phyloP scores from a whole-genome alignment of 1,140 invertebrate genomes.

The Drosophila orosa region DNA sequence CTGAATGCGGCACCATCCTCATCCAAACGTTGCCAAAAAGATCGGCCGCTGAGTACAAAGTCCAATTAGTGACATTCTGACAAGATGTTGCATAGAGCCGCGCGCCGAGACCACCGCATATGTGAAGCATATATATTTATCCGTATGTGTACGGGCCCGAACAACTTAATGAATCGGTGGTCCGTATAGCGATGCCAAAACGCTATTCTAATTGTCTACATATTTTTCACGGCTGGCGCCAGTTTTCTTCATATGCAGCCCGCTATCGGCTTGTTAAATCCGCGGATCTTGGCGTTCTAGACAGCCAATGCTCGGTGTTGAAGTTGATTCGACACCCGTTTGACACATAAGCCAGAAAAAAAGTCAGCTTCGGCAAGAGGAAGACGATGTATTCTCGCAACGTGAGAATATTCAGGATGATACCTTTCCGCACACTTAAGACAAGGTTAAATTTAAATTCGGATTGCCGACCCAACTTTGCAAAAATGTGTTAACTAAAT shows the following conservation, averaged over 20 bases:
- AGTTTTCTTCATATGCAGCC: slow-evolving; percentile 44
- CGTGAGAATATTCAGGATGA: neutral
- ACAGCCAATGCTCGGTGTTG: neutral
- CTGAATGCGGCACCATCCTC: slow-evolving; percentile 37
- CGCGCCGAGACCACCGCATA: slow-evolving; percentile 17
- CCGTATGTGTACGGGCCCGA: slow-evolving; percentile 11
- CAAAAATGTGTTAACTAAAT: slow-evolving; percentile 44
- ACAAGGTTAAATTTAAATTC: slow-evolving; percentile 19
- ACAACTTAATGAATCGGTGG: slow-evolving; percentile 43
- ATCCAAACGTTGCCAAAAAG: slow-evolving; percentile 64
- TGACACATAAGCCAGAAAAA: neutral
- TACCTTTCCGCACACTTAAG: neutral
- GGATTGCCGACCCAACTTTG: slow-evolving; percentile 2
- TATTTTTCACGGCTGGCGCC: slow-evolving; percentile 69
- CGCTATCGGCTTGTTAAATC: slow-evolving; percentile 7
- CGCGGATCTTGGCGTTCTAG: neutral
- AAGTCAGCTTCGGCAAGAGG: neutral
- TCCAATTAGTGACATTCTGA: slow-evolving; percentile 75
- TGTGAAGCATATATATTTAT: slow-evolving; percentile 4
- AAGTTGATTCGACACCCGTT: slow-evolving; percentile 5
- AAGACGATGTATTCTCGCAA: neutral
- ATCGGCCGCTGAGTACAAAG: slow-evolving; percentile 59
- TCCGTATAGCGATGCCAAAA: slow-evolving; percentile 40
- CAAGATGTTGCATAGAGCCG: slow-evolving; percentile 60
- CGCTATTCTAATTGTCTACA: slow-evolving; percentile 65